phyloP scores from a whole-genome alignment of 2,888 invertebrate genomes.

The Callinectes sapidus region DNA sequence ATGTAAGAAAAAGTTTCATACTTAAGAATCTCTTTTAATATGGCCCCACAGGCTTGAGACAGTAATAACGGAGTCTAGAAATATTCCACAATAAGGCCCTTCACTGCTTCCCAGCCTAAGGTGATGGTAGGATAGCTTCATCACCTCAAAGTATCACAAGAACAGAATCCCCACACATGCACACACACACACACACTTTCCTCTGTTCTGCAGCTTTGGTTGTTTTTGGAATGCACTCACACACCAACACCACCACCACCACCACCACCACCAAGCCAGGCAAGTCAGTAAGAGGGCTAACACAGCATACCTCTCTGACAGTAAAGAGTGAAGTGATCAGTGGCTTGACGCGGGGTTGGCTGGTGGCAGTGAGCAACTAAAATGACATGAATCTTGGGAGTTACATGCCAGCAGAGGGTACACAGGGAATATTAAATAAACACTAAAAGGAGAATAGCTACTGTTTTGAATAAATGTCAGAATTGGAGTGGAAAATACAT shows the following conservation, averaged over 20 bases:
- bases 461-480: too few species aligned
- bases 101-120: too few species aligned
- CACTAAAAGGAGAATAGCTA: too few species aligned
- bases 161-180: slow-evolving; percentile 54
- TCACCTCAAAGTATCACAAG: slow-evolving; percentile 61
- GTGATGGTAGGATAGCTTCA: neutral
- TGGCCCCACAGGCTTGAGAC: too few species aligned
- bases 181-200: neutral
- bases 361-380: too few species aligned
- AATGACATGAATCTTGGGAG: neutral
- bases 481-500: too few species aligned
- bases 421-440: too few species aligned
- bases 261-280: neutral
- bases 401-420: neutral
- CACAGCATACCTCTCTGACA: neutral
- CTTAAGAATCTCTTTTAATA: too few species aligned
- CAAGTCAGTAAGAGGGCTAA: neutral
- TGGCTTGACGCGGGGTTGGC: too few species aligned
- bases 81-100: too few species aligned
- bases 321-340: neutral
- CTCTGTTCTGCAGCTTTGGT: slow-evolving; percentile 58
- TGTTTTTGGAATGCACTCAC: slow-evolving; percentile 53
- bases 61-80: too few species aligned
- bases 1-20: too few species aligned
- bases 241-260: neutral